phyloP scores from a whole-genome alignment of 2,113 vertebrate species.

The Ammospiza caudacuta region DNA sequence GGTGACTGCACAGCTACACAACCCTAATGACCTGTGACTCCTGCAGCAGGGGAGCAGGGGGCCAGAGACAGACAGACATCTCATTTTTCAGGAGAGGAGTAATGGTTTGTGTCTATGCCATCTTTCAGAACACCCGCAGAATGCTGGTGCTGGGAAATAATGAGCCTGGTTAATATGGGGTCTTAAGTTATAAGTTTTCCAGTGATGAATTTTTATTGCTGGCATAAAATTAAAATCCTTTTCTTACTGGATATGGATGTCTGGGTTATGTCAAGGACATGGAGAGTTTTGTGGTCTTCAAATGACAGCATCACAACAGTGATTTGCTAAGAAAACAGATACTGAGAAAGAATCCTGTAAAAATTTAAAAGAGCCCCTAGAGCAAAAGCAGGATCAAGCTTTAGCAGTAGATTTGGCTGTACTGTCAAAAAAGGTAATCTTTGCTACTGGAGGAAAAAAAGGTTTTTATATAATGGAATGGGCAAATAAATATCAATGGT shows the following conservation, averaged over 20 bases:
- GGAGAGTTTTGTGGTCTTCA: neutral
- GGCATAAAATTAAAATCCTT: conserved; percentile 42
- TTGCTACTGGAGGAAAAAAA: neutral
- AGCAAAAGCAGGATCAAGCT: neutral
- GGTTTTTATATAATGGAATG: neutral
- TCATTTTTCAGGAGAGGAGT: neutral
- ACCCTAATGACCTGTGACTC: neutral
- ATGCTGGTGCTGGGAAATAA: neutral
- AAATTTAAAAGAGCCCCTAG: neutral
- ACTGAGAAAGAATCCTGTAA: neutral
- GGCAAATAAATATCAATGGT: neutral
- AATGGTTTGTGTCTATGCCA: neutral
- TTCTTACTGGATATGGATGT: neutral
- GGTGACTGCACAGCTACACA: neutral
- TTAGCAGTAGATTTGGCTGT: neutral
- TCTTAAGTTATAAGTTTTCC: neutral
- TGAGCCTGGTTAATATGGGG: neutral
- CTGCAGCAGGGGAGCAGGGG: neutral
- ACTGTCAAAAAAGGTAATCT: neutral
- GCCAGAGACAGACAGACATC: neutral
- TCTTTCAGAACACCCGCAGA: neutral
- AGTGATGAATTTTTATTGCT: conserved; percentile 35
- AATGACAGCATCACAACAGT: neutral
- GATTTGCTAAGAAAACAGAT: neutral
- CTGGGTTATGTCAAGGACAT: neutral